Conservation (phyloP, 2,888 invertebrate genomes). For the Dorcus hopei region DNA sequence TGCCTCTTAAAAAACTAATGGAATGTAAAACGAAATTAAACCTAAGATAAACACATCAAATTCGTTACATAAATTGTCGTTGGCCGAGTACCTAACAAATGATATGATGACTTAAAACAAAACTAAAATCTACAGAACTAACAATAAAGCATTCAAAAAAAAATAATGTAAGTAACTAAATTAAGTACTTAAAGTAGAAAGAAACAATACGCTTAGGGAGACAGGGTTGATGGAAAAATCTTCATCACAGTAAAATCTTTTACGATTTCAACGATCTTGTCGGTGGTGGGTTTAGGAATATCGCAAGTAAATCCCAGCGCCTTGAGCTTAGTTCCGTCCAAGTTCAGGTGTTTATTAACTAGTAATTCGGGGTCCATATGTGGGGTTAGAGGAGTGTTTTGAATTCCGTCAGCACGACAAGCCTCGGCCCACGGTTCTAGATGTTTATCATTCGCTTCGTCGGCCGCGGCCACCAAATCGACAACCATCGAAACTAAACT, state of each 20-base stretch:
- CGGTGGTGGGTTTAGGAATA: conserved; percentile 59
- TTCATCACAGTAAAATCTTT: conserved; percentile 79
- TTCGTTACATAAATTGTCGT: not conserved
- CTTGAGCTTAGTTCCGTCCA: conserved; percentile 67
- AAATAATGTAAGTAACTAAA: not conserved
- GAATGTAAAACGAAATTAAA: conserved; percentile 14
- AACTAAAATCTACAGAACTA: not conserved
- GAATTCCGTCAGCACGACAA: conserved; percentile 69
- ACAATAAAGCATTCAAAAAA: not conserved
- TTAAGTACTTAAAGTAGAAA: not conserved
- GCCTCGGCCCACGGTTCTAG: conserved; percentile 88
- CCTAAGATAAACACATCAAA: conserved; percentile 5
- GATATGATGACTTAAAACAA: not conserved
- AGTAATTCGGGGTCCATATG: conserved; percentile 81
- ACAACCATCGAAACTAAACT: conserved; percentile 76
- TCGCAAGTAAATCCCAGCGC: conserved; percentile 58
- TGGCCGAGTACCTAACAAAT: not conserved
- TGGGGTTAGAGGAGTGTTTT: conserved; percentile 85
- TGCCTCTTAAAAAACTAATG: conserved; percentile 18
- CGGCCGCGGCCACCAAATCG: conserved; percentile 76
- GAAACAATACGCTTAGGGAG: conserved; percentile 28
- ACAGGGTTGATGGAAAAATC: conserved; percentile 73
- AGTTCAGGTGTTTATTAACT: conserved; percentile 73
- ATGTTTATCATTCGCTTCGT: conserved; percentile 92
- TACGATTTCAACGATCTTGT: conserved; percentile 58